Conservation (phyloP, 2,888 invertebrate species). For the Hoplodrina blanda region DNA sequence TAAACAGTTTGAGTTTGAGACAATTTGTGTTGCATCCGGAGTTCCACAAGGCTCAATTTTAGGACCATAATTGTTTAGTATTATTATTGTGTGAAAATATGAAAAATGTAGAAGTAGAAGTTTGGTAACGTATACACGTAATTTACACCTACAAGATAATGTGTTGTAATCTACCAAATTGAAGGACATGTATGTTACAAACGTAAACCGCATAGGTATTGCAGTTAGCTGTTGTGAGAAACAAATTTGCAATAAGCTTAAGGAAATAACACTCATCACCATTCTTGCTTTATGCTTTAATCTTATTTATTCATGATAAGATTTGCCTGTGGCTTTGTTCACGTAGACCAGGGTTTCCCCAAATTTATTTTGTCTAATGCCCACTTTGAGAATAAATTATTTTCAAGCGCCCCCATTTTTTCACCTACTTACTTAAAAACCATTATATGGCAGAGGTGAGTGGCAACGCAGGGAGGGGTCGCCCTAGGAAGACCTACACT, state of each 20-base stretch:
- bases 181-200: constrained; percentile 7
- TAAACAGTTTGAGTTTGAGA: background rate
- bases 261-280: background rate
- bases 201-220: constrained; percentile 8
- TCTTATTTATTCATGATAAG: background rate
- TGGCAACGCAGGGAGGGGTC: too few relatives aligned
- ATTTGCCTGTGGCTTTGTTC: too few relatives aligned
- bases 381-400: too few relatives aligned
- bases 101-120: too few relatives aligned
- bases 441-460: too few relatives aligned
- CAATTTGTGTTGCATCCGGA: background rate
- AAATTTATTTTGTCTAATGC: too few relatives aligned
- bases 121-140: background rate
- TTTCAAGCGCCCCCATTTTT: too few relatives aligned
- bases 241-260: constrained; percentile 10
- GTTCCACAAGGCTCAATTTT: background rate
- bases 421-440: too few relatives aligned
- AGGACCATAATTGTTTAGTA: background rate
- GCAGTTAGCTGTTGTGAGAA: too few relatives aligned
- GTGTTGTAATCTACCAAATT: background rate
- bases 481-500: too few relatives aligned
- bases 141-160: constrained; percentile 7
- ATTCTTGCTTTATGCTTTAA: background rate
- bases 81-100: background rate
- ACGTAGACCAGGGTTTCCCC: too few relatives aligned